Conservation (phyloP, 2,888 invertebrate species). For the Choreutis nemorana region DNA sequence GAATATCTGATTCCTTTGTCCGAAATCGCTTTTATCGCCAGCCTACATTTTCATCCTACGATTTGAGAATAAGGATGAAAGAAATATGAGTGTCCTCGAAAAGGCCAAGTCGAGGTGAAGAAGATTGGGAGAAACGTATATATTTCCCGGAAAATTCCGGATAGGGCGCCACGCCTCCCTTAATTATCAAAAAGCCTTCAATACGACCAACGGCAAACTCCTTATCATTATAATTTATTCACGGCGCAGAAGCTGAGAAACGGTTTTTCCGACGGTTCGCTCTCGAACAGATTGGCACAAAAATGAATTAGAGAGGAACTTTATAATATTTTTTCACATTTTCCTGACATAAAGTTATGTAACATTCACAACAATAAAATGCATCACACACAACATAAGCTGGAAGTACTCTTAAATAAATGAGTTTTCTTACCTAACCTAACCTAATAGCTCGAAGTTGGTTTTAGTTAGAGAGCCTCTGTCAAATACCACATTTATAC, state of each 20-base stretch:
- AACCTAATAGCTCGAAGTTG: too few species aligned
- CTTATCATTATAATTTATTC: slow-evolving; percentile 64
- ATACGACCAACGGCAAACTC: slow-evolving; percentile 51
- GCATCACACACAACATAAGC: too few species aligned
- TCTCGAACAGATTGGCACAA: slow-evolving; percentile 8
- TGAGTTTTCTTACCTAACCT: too few species aligned
- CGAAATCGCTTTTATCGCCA: slow-evolving; percentile 19
- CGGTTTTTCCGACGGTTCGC: slow-evolving; percentile 11
- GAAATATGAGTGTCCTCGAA: slow-evolving; percentile 38
- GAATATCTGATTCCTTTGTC: too few species aligned
- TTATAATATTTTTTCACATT: not conserved
- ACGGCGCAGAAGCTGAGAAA: slow-evolving; percentile 35
- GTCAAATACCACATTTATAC: too few species aligned
- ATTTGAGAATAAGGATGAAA: slow-evolving; percentile 40
- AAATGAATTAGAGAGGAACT: slow-evolving; percentile 10
- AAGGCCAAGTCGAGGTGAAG: slow-evolving; percentile 25
- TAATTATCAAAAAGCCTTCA: slow-evolving; percentile 60
- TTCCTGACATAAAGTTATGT: too few species aligned
- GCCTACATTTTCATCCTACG: slow-evolving; percentile 18
- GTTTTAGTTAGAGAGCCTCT: too few species aligned
- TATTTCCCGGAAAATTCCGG: slow-evolving; percentile 39
- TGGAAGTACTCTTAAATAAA: too few species aligned
- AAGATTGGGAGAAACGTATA: slow-evolving; percentile 27
- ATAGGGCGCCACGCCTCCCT: slow-evolving; percentile 24
- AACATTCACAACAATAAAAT: too few species aligned